phyloP scores from a whole-genome alignment of 2,113 vertebrate genomes.

The Donacobius atricapilla region DNA sequence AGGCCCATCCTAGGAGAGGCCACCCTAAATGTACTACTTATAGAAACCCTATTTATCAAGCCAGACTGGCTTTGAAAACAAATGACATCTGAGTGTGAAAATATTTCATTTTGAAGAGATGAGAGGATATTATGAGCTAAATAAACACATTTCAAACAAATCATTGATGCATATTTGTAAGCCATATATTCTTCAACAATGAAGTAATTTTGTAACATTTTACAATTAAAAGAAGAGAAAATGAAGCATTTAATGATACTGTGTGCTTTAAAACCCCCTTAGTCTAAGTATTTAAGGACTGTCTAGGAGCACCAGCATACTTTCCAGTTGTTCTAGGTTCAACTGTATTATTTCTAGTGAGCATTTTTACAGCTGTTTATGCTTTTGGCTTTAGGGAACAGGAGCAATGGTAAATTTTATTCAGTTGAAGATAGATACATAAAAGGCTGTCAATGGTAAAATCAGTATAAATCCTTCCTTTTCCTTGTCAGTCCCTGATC shows the following conservation, averaged over 20 bases:
- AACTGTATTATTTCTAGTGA: neutral
- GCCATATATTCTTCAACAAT: neutral
- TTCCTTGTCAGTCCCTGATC: neutral
- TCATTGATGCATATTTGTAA: neutral
- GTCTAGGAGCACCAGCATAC: neutral
- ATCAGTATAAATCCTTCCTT: neutral
- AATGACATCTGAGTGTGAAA: neutral
- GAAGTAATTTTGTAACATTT: neutral
- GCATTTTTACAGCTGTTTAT: neutral
- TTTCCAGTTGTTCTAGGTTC: neutral
- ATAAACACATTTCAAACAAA: neutral
- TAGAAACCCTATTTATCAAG: slow-evolving; percentile 11
- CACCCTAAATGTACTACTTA: slow-evolving; percentile 18
- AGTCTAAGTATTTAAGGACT: neutral
- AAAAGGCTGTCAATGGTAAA: neutral
- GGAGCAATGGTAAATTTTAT: neutral
- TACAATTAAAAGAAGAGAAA: neutral
- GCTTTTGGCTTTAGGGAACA: neutral
- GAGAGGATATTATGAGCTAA: neutral
- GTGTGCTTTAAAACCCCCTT: neutral
- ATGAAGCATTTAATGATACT: neutral
- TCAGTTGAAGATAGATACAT: neutral
- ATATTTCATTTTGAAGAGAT: neutral
- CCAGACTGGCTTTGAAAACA: neutral
- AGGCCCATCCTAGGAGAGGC: slow-evolving; percentile 12